Evolutionary conservation across 2,797 vertebrate genomes (phyloP).

Genomic region (Phoxinus dragarum): DNA sequence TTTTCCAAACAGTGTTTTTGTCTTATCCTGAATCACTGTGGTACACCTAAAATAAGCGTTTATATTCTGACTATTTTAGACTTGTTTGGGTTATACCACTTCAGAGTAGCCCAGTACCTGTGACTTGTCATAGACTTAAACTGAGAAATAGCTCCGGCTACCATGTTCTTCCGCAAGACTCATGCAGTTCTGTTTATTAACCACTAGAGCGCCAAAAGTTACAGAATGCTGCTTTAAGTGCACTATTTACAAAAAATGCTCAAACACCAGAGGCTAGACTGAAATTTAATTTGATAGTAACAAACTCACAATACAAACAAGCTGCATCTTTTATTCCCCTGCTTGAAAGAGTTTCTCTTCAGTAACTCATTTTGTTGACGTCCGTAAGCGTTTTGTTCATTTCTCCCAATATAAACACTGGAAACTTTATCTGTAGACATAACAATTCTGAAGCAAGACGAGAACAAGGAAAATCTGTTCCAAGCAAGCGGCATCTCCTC

Average conservation of each 20-base stretch:
- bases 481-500: conserved; percentile 18
- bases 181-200: too few species aligned
- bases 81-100: too few species aligned
- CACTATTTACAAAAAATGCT: background rate
- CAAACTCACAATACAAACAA: background rate
- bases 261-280: background rate
- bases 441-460: conserved; percentile 43
- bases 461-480: conserved; percentile 3
- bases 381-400: conserved; percentile 36
- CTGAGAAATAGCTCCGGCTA: too few species aligned
- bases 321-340: conserved; percentile 26
- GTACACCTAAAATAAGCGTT: too few species aligned
- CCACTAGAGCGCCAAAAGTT: too few species aligned
- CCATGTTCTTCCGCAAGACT: too few species aligned
- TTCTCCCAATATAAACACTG: conserved; percentile 39
- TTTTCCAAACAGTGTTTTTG: too few species aligned
- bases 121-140: too few species aligned
- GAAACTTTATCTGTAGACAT: conserved; percentile 61
- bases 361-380: conserved; percentile 30
- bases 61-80: too few species aligned
- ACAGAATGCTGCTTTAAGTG: background rate
- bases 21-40: too few species aligned
- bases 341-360: conserved; percentile 42
- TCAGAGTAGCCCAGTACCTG: too few species aligned
- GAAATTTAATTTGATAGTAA: background rate